Evolutionary conservation across 2,113 vertebrate genomes (phyloP).

Genomic region (Oplegnathus fasciatus): DNA sequence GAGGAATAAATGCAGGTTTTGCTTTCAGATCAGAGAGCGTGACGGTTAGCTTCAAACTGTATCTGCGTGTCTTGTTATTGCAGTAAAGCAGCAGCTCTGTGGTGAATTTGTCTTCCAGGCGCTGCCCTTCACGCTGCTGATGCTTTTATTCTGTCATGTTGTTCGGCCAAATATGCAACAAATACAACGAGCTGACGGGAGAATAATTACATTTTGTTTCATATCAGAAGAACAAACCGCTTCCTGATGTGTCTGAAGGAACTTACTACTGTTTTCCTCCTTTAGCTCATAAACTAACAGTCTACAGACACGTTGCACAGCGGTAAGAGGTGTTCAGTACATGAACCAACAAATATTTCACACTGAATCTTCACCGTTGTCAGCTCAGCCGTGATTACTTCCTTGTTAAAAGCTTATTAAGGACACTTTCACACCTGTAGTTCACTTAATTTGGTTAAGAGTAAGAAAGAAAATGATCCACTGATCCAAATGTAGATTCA

Average conservation of each 20-base stretch:
- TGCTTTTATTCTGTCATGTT: neutral
- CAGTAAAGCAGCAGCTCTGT: neutral
- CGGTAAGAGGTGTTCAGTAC: too few species aligned
- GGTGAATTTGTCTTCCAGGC: neutral
- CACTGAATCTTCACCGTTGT: too few species aligned
- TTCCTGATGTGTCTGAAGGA: neutral
- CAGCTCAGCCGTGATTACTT: too few species aligned
- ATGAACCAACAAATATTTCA: too few species aligned
- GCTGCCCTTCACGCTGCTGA: constrained; percentile 23
- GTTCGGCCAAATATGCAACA: neutral
- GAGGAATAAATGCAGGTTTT: neutral
- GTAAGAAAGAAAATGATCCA: too few species aligned
- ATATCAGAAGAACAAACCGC: neutral
- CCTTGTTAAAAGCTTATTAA: too few species aligned
- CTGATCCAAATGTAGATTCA: too few species aligned
- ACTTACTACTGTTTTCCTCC: neutral
- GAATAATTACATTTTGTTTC: constrained; percentile 9
- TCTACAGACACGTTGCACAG: neutral
- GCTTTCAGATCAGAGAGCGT: constrained; percentile 13
- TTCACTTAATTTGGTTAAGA: too few species aligned
- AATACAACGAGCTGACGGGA: neutral
- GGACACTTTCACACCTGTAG: too few species aligned
- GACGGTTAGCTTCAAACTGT: neutral
- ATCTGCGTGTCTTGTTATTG: neutral
- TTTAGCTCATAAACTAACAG: neutral